Conservation (phyloP, 2,797 vertebrate genomes). For the Cuniculus paca region DNA sequence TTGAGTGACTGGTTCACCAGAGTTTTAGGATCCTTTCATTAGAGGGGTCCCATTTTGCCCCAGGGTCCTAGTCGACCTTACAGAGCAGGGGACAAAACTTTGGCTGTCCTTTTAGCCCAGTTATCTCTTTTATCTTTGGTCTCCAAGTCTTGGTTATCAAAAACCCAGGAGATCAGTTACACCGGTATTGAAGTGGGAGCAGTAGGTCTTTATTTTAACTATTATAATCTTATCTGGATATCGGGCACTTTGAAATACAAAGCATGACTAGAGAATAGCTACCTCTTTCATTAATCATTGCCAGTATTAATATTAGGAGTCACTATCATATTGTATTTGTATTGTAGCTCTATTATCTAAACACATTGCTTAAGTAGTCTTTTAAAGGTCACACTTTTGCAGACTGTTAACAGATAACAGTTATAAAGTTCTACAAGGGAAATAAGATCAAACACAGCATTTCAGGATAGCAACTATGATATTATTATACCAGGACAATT, state of each 20-base stretch:
- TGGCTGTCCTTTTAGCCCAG: background rate
- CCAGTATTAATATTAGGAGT: background rate
- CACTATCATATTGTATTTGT: background rate
- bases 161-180: background rate
- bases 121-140: background rate
- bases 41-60: background rate
- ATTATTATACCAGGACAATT: background rate
- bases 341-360: background rate
- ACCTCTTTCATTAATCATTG: background rate
- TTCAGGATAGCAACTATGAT: background rate
- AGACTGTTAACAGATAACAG: background rate
- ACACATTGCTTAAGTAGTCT: background rate
- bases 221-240: background rate
- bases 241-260: background rate
- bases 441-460: background rate
- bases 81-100: background rate
- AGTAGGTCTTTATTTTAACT: background rate
- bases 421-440: background rate
- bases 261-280: background rate
- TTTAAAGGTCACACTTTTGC: background rate
- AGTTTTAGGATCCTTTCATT: background rate
- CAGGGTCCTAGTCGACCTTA: background rate
- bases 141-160: background rate
- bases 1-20: background rate
- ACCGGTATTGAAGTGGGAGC: background rate